These are phyloP conservation scores for Harpegnathos saltator DNA, from an alignment of 1,140 invertebrate species.

Conservation along the genomic window DNA sequence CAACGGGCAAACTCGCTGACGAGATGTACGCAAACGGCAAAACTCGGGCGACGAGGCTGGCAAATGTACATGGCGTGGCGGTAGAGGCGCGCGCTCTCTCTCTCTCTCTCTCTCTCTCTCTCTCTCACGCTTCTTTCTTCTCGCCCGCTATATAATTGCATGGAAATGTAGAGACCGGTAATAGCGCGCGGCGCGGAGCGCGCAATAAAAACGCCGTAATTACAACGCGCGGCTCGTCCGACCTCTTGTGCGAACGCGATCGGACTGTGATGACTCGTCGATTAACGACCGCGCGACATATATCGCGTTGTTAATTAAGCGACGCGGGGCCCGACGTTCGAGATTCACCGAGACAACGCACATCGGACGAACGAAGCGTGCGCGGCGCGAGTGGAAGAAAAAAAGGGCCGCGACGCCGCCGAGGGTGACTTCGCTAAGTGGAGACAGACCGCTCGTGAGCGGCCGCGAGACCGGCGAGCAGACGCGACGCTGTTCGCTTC, in stretches of 20 bases:
- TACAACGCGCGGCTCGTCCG: too few relatives aligned
- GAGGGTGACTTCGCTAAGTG: background rate
- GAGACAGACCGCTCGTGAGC: background rate
- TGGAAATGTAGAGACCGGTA: background rate
- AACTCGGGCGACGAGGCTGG: slow-evolving; percentile 12
- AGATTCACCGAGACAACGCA: too few relatives aligned
- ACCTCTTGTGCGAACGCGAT: too few relatives aligned
- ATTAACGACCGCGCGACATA: too few relatives aligned
- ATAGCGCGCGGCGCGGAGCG: too few relatives aligned
- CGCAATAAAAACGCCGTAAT: too few relatives aligned
- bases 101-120: too few relatives aligned
- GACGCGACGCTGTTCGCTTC: slow-evolving; percentile 48
- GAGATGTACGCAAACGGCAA: slow-evolving; percentile 42
- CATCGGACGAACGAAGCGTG: background rate
- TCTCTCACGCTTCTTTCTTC: slow-evolving; percentile 5
- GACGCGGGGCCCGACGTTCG: too few relatives aligned
- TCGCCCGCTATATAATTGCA: slow-evolving; percentile 33
- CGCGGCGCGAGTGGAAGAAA: background rate
- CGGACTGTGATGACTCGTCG: too few relatives aligned
- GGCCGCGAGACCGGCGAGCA: slow-evolving; percentile 13
- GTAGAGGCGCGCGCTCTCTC: too few relatives aligned
- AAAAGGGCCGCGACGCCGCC: background rate
- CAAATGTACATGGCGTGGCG: slow-evolving; percentile 23
- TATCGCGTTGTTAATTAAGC: too few relatives aligned
- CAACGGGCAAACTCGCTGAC: slow-evolving; percentile 56